Evolutionary conservation across 2,888 invertebrate species (phyloP).

Genomic region (Eupithecia subfuscata): DNA sequence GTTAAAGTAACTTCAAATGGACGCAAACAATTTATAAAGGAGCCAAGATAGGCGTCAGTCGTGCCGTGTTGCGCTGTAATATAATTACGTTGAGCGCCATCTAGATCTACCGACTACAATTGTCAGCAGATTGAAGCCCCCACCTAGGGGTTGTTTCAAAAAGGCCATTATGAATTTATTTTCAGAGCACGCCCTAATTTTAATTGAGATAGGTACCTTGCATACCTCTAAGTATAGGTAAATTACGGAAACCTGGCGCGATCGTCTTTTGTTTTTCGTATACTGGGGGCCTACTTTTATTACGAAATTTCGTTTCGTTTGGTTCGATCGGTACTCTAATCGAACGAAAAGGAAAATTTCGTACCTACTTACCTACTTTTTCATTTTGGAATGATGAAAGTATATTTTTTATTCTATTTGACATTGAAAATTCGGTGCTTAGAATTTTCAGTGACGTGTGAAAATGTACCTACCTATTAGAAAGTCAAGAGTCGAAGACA

Average conservation of each 20-base stretch:
- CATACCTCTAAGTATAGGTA: neutral
- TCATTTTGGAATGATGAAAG: too few species aligned
- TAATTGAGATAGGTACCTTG: neutral
- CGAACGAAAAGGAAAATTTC: too few species aligned
- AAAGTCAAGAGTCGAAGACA: neutral
- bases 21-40: slow-evolving; percentile 51
- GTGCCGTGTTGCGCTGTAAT: slow-evolving; percentile 49
- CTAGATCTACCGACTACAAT: slow-evolving; percentile 52
- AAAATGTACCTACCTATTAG: too few species aligned
- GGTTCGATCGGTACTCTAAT: too few species aligned
- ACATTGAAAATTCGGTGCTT: neutral
- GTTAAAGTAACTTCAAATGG: slow-evolving; percentile 35
- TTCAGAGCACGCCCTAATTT: slow-evolving; percentile 37
- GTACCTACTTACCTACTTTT: too few species aligned
- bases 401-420: neutral
- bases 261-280: neutral
- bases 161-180: slow-evolving; percentile 43
- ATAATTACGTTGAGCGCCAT: slow-evolving; percentile 47
- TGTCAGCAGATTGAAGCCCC: slow-evolving; percentile 48
- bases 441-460: neutral
- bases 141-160: slow-evolving; percentile 44
- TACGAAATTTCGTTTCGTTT: neutral
- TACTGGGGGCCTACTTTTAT: neutral
- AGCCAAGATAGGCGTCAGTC: slow-evolving; percentile 51
- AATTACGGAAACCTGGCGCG: neutral